These are phyloP conservation scores for Drosophila demipolita DNA, from an alignment of 2,888 invertebrate species.

Conservation along the genomic window DNA sequence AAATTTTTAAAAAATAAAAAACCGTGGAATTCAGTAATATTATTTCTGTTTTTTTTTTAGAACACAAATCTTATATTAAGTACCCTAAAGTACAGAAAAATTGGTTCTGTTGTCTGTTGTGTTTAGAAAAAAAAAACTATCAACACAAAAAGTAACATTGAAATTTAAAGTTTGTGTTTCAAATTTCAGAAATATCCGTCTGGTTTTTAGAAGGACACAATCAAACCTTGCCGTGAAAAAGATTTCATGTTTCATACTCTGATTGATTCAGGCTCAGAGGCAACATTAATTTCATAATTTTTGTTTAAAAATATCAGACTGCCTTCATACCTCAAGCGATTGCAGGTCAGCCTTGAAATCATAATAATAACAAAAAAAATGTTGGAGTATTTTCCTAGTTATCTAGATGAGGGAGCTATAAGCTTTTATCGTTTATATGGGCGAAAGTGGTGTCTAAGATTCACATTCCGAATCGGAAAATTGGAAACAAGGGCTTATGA, in stretches of 20 bases:
- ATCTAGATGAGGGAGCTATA: background rate
- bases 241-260: too few relatives aligned
- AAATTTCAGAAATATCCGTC: background rate
- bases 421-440: background rate
- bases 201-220: background rate
- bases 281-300: background rate
- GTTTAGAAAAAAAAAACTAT: too few relatives aligned
- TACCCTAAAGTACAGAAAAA: background rate
- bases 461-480: background rate
- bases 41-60: background rate
- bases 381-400: background rate
- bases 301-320: background rate
- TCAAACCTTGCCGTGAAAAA: background rate
- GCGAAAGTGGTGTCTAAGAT: background rate
- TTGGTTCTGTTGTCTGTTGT: too few relatives aligned
- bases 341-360: background rate
- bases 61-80: background rate
- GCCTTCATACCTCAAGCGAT: too few relatives aligned
- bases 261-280: background rate
- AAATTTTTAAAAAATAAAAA: background rate
- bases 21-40: background rate
- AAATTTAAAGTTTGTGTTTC: background rate
- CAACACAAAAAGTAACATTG: too few relatives aligned
- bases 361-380: background rate
- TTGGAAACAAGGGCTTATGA: background rate